phyloP scores from a whole-genome alignment of 2,797 vertebrate species.

The Neoniphon sammara region DNA sequence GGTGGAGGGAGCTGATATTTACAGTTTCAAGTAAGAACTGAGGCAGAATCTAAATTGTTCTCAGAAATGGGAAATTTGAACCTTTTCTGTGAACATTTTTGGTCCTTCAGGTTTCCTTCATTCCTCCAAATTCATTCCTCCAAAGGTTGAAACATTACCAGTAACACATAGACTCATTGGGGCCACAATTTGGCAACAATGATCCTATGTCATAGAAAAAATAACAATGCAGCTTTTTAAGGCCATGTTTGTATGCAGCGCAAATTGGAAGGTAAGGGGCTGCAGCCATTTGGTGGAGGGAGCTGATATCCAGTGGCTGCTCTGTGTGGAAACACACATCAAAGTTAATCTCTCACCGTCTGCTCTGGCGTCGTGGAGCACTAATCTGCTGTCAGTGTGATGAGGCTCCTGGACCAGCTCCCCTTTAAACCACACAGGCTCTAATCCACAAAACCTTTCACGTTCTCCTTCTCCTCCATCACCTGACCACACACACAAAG shows the following conservation, averaged over 20 bases:
- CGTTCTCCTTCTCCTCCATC: constrained; percentile 42
- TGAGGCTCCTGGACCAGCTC: constrained; percentile 79
- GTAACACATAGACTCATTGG: neutral
- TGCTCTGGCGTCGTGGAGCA: constrained; percentile 71
- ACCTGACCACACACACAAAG: constrained; percentile 60
- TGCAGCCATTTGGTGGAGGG: constrained; percentile 67
- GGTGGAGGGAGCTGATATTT: constrained; percentile 59
- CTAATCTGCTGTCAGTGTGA: constrained; percentile 83
- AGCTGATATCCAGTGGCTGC: constrained; percentile 79
- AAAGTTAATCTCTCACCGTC: constrained; percentile 83
- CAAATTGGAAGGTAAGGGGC: constrained; percentile 68
- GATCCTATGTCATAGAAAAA: constrained; percentile 24
- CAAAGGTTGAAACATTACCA: constrained; percentile 1
- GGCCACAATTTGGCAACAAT: constrained; percentile 1
- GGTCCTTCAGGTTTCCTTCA: constrained; percentile 24
- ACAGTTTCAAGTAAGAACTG: constrained; percentile 58
- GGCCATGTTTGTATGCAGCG: constrained; percentile 55
- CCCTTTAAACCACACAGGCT: constrained; percentile 63
- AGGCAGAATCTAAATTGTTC: constrained; percentile 45
- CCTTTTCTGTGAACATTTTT: constrained; percentile 4
- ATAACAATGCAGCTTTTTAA: constrained; percentile 41
- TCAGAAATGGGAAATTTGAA: constrained; percentile 31
- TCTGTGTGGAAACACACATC: constrained; percentile 80
- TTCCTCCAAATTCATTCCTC: constrained; percentile 13
- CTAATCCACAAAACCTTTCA: constrained; percentile 71